phyloP scores from a whole-genome alignment of 2,888 invertebrate genomes.

The Dicycla oo region DNA sequence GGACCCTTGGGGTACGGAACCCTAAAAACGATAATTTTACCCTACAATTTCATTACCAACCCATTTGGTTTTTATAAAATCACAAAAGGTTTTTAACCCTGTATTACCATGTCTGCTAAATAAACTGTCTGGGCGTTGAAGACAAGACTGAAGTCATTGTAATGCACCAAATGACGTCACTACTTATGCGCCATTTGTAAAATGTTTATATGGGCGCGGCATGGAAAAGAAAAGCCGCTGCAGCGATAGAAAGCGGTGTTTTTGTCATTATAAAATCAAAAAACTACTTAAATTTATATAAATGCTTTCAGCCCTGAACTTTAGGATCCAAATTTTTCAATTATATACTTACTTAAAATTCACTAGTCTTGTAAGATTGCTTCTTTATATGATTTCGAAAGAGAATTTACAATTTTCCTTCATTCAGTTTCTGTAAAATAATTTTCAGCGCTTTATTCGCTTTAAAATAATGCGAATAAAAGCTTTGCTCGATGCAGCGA shows the following conservation, averaged over 20 bases:
- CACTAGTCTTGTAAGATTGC: too few relatives aligned
- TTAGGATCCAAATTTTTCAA: background rate
- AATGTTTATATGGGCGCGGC: constrained; percentile 68
- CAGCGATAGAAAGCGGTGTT: constrained; percentile 32
- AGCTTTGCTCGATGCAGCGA: constrained; percentile 71
- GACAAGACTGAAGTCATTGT: constrained; percentile 71
- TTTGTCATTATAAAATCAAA: background rate
- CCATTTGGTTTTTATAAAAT: background rate
- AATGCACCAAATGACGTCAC: constrained; percentile 83
- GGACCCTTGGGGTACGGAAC: too few relatives aligned
- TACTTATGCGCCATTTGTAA: constrained; percentile 80
- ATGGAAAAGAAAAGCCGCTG: constrained; percentile 25
- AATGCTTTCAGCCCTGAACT: background rate
- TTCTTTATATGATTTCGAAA: too few relatives aligned
- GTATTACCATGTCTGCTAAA: constrained; percentile 50
- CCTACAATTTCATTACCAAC: background rate
- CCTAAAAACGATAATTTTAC: too few relatives aligned
- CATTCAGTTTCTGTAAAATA: background rate
- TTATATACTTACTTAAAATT: background rate
- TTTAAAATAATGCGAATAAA: constrained; percentile 59
- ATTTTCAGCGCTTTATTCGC: constrained; percentile 55
- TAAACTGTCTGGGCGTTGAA: constrained; percentile 70
- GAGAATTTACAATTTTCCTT: background rate
- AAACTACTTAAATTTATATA: background rate
- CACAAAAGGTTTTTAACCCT: constrained; percentile 32